Evolutionary conservation across 2,113 vertebrate species (phyloP).

Genomic region (Progne subis): DNA sequence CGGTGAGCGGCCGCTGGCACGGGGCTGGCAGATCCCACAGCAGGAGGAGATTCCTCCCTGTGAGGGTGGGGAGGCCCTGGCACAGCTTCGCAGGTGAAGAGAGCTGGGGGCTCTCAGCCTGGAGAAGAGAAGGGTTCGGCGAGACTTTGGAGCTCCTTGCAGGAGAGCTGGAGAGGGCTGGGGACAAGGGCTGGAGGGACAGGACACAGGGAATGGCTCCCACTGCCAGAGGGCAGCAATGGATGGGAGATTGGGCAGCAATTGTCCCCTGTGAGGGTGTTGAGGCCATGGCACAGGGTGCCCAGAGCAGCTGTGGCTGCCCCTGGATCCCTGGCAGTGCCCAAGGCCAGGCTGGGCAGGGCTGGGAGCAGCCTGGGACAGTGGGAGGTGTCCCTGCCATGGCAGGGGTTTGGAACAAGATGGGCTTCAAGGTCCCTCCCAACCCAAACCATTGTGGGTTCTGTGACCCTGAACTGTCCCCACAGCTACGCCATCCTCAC

Average conservation of each 20-base stretch:
- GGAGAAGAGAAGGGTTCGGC: background rate
- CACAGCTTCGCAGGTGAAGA: background rate
- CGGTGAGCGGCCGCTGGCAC: constrained; percentile 65
- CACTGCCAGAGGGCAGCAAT: background rate
- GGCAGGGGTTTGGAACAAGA: fast-evolving
- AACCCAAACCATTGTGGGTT: background rate
- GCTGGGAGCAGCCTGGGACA: background rate
- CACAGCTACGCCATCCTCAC: constrained; percentile 93
- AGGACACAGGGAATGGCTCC: background rate
- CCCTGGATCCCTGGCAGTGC: background rate
- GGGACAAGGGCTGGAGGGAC: background rate
- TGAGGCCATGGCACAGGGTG: background rate
- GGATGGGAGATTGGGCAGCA: background rate
- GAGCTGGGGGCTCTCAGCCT: background rate
- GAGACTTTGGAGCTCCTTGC: background rate
- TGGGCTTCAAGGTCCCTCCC: background rate
- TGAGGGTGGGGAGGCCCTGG: background rate
- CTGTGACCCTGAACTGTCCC: background rate
- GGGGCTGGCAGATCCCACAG: fast-evolving
- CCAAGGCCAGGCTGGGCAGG: background rate
- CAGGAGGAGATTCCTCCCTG: background rate
- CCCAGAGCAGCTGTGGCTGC: background rate
- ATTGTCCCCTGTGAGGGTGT: background rate
- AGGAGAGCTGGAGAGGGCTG: background rate
- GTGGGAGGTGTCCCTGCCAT: background rate